These are phyloP conservation scores for Mionectes macconnelli DNA, from an alignment of 2,113 vertebrate species.

Conservation along the genomic window DNA sequence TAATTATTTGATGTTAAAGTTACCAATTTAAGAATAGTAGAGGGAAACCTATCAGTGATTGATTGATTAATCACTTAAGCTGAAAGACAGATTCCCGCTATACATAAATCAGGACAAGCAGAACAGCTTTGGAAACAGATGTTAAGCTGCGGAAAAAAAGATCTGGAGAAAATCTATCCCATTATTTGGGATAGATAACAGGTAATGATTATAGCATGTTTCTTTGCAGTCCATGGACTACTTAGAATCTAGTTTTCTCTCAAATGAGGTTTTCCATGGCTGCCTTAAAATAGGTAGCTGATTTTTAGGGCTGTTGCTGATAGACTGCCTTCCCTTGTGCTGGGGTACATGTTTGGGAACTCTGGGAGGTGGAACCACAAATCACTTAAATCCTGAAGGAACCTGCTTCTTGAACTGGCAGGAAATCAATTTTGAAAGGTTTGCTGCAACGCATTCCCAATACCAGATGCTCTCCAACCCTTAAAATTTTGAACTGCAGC, in stretches of 20 bases:
- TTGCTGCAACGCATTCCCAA: background rate
- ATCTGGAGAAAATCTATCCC: background rate
- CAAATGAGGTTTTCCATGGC: background rate
- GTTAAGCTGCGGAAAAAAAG: background rate
- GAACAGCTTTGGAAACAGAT: background rate
- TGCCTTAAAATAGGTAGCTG: background rate
- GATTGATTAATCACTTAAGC: background rate
- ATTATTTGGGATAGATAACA: background rate
- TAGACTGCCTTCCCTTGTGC: background rate
- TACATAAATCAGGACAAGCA: background rate
- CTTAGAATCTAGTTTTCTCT: background rate
- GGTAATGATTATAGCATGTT: background rate
- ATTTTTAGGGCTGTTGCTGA: background rate
- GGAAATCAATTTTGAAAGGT: background rate
- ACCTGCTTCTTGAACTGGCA: background rate
- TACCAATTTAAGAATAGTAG: background rate
- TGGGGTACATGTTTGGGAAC: background rate
- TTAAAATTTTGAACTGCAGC: background rate
- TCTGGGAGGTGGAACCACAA: background rate
- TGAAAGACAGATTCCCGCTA: background rate
- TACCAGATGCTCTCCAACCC: background rate
- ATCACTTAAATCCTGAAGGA: background rate
- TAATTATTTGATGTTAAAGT: background rate
- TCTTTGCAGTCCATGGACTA: background rate
- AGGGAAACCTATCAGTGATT: background rate